phyloP scores from a whole-genome alignment of 1,140 invertebrate species.

The Lysiphlebus fabarum region DNA sequence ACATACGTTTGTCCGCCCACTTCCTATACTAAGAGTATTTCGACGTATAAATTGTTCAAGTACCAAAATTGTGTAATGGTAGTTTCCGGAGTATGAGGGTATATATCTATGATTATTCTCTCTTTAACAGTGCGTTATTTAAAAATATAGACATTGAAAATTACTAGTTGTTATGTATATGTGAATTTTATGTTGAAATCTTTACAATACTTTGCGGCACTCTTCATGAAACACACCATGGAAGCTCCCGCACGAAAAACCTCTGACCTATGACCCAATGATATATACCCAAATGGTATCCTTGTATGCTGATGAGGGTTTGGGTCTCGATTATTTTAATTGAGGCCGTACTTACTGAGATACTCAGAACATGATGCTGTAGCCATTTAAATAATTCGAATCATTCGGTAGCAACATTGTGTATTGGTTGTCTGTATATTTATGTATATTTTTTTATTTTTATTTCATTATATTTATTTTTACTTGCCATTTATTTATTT shows the following conservation, averaged over 20 bases:
- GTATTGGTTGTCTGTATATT: background rate
- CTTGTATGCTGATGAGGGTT: slow-evolving; percentile 37
- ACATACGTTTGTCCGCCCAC: slow-evolving; percentile 36
- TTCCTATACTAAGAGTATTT: slow-evolving; percentile 44
- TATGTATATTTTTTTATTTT: background rate
- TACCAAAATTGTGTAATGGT: slow-evolving; percentile 47
- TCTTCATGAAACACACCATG: slow-evolving; percentile 15
- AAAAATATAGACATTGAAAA: background rate
- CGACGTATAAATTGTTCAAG: slow-evolving; percentile 43
- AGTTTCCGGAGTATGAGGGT: slow-evolving; percentile 45
- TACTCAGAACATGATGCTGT: slow-evolving; percentile 38
- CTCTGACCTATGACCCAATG: no score
- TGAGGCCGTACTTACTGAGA: slow-evolving; percentile 35
- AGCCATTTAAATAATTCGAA: no score
- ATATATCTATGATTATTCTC: slow-evolving; percentile 30
- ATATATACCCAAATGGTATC: no score
- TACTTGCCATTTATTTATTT: no score
- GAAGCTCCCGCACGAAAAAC: slow-evolving; percentile 13
- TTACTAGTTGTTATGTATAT: no score
- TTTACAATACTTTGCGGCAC: slow-evolving; percentile 9
- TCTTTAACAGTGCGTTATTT: background rate
- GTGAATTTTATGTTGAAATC: no score
- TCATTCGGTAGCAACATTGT: no score
- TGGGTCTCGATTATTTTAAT: slow-evolving; percentile 46
- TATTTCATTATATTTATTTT: no score